phyloP scores from a whole-genome alignment of 2,888 invertebrate genomes.

The Cheilosia impressa region DNA sequence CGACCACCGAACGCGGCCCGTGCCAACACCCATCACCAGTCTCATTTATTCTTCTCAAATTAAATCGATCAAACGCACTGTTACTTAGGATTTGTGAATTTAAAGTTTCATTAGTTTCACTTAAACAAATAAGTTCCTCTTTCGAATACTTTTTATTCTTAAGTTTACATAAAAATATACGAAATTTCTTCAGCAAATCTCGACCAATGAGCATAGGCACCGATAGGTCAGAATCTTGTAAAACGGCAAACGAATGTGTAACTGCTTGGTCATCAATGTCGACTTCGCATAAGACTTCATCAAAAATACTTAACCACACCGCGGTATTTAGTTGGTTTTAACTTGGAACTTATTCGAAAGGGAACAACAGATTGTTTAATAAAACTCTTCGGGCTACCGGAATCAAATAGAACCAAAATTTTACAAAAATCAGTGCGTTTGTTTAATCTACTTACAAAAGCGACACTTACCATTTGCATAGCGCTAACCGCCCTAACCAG shows the following conservation, averaged over 20 bases:
- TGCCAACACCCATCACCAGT: neutral
- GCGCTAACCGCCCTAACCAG: neutral
- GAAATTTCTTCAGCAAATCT: neutral
- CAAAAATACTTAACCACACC: slow-evolving; percentile 49
- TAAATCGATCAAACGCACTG: neutral
- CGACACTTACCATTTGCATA: slow-evolving; percentile 32
- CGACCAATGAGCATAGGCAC: slow-evolving; percentile 27
- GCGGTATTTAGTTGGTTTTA: slow-evolving; percentile 27
- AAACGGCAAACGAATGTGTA: slow-evolving; percentile 44
- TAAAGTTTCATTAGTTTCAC: neutral
- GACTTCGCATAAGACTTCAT: slow-evolving; percentile 32
- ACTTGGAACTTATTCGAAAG: slow-evolving; percentile 24
- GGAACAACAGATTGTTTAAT: slow-evolving; percentile 51
- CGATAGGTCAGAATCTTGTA: slow-evolving; percentile 35
- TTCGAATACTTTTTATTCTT: neutral
- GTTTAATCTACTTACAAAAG: slow-evolving; percentile 23
- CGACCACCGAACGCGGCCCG: neutral
- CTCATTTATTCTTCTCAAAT: neutral
- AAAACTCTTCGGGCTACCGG: slow-evolving; percentile 57
- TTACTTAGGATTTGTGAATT: neutral
- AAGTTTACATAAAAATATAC: neutral
- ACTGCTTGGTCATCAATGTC: slow-evolving; percentile 23
- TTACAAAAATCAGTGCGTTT: slow-evolving; percentile 22
- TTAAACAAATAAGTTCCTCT: neutral
- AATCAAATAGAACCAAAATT: slow-evolving; percentile 50